Evolutionary conservation across 1,140 invertebrate genomes (phyloP), one percentile per base, ranked within the genome.

Genomic region (Caenorhabditis tropicalis): DNA sequence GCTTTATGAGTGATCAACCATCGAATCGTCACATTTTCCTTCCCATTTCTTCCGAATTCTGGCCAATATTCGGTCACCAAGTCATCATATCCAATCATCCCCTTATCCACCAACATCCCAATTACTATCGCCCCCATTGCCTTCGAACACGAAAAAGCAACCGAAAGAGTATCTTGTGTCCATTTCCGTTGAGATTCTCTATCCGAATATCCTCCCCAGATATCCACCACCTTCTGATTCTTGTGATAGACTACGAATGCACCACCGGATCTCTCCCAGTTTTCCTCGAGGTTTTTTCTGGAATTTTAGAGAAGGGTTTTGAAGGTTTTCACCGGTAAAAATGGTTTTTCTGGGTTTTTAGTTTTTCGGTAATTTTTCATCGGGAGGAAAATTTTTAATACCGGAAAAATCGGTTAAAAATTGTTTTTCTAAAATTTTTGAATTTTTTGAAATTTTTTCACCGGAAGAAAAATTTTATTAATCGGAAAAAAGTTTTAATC

Each of bases 11-110:
- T 89, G 2, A 92, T 43, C 10, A 92, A 58, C 88, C 88, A 89
- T 21, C 90, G 87, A 15, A 92, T 88, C 9, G 92, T 92, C 91
- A 91, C 92, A 85, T 74, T 74, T 21, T 12, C 87, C 85, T 92
- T 92, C 9, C 90, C 89, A 53, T 92, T 88, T 15, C 85, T 33
- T 15, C 80, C 89, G 88, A 92, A 92, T 51, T 91, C 91, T 31
- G 91, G 91, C 92, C 92, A 92, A 84, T 92, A 91, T 27, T 89
- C 51, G 2, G 82, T 80, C 0, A 92, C 89, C 12, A 87, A 86
- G 27, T 89, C 87, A 27, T 90, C 88, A 79, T 91, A 92, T 31
- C 90, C 85, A 1, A 92, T 24, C 2, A 84, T 84, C 21, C 90
- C 90, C 88, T 87, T 88, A 36, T 92, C 91, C 7, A 91, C 90